Conservation (phyloP, 2,797 vertebrate genomes). For the Luscinia megarhynchos region DNA sequence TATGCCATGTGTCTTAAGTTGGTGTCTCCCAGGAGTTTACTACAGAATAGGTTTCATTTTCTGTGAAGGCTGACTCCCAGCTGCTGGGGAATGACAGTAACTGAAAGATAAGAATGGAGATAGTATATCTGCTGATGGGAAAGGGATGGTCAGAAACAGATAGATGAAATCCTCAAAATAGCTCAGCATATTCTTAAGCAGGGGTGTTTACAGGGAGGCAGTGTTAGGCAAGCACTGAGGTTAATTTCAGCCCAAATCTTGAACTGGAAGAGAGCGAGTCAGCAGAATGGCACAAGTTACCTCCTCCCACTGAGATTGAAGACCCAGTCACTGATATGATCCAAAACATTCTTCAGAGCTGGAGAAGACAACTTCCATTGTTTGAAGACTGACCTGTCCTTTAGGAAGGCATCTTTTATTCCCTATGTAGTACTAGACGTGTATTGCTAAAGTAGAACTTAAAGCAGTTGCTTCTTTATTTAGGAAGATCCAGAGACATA, state of each 20-base stretch:
- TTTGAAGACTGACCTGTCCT: neutral
- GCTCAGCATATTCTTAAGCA: neutral
- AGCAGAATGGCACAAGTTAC: neutral
- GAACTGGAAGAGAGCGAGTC: neutral
- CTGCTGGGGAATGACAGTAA: conserved; percentile 15
- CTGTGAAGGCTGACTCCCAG: conserved; percentile 7
- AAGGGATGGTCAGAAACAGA: neutral
- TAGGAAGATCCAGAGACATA: neutral
- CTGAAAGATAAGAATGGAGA: conserved; percentile 58
- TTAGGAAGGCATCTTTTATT: neutral
- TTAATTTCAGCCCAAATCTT: conserved; percentile 11
- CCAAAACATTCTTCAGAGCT: neutral
- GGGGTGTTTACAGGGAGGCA: neutral
- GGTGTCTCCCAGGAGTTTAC: neutral
- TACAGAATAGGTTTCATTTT: neutral
- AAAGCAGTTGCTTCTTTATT: neutral
- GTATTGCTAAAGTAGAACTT: neutral
- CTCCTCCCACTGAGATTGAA: neutral
- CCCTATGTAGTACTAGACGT: neutral
- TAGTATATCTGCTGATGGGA: conserved; percentile 27
- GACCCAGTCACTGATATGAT: neutral
- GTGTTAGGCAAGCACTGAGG: neutral
- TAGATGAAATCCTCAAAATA: conserved; percentile 45
- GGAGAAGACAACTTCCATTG: neutral
- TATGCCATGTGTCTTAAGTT: neutral